Evolutionary conservation across 2,797 vertebrate genomes (phyloP), one percentile per base, ranked within the genome.

Genomic region (Vipera ursinii): DNA sequence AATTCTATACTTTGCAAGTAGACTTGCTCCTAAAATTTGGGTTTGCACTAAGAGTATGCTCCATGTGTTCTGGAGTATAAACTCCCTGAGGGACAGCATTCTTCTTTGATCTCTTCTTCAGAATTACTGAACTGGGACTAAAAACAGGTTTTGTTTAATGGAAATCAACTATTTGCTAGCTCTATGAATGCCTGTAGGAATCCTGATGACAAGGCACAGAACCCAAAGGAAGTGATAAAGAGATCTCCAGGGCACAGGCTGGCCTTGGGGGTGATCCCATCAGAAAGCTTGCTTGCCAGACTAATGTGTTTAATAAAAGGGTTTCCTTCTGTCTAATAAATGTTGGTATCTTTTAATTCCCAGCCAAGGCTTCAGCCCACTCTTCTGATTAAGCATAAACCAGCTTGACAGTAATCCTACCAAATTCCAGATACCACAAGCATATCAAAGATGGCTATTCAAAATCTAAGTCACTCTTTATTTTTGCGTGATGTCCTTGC

Each of bases 381-480:
- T 28, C 51, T 56, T 60, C 56, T 22, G 8, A 20, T 51, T 7
- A 44, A 0, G 88, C 92, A 20, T 32, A 86, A 63, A 15, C 24
- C 48, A 65, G n/a, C 32, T 93, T 28, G 12, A 32, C 94, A 95
- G 90, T 96, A 95, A 95, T 96, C 96, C 91, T 24, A 2, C 51
- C 28, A 14, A 20, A 92, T 53, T 89, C 10, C 6, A 17, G 28
- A 73, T 1, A 95, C 88, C 90, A 88, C 91, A 92, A 93, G 78
- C 96, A 92, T 55, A 93, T 95, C 73, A 96, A 96, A 95, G 82
- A 95, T 0, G 0, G 2, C 0, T n/a, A 95, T 96, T 96, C 87
- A 14, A 93, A 96, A 96, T 97, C 96, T 96, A 96, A 97, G 96
- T 96, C 97, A 96, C 96, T 96, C 95, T 96, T 96, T 95, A 93